These are phyloP conservation scores for Globodera ellingtonae DNA, from an alignment of 1,140 invertebrate species.

Conservation along the genomic window DNA sequence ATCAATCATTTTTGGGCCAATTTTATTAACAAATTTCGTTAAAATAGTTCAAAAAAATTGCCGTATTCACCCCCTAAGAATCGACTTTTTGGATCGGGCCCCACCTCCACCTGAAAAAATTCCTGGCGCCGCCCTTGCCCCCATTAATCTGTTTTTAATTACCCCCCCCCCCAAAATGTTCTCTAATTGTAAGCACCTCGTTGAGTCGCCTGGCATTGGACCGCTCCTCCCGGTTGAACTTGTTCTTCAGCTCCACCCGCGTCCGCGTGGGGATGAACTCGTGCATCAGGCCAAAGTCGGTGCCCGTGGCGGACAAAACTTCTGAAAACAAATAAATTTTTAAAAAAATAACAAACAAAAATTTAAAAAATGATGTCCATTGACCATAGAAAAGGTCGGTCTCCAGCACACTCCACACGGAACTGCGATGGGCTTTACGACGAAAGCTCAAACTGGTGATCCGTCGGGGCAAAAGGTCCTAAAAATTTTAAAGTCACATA, in stretches of 20 bases:
- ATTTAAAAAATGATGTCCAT: background rate
- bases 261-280: constrained; percentile 49
- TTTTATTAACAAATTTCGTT: too few relatives aligned
- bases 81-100: too few relatives aligned
- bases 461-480: constrained; percentile 50
- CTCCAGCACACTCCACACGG: constrained; percentile 39
- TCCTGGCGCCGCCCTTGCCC: too few relatives aligned
- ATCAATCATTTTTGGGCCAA: too few relatives aligned
- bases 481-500: background rate
- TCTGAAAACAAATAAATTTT: constrained; percentile 30
- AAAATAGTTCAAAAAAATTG: too few relatives aligned
- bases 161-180: too few relatives aligned
- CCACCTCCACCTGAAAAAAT: too few relatives aligned
- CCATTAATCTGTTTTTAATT: too few relatives aligned
- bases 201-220: constrained; percentile 34
- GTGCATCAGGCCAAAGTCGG: constrained; percentile 53
- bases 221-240: constrained; percentile 48
- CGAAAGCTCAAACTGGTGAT: constrained; percentile 46
- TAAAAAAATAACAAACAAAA: constrained; percentile 2
- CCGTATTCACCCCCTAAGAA: too few relatives aligned
- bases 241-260: constrained; percentile 48
- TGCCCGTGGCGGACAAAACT: constrained; percentile 44
- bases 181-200: constrained; percentile 22
- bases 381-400: constrained; percentile 52
- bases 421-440: constrained; percentile 32